Evolutionary conservation across 1,140 invertebrate species (phyloP).

Genomic region (Pomacea maculata): DNA sequence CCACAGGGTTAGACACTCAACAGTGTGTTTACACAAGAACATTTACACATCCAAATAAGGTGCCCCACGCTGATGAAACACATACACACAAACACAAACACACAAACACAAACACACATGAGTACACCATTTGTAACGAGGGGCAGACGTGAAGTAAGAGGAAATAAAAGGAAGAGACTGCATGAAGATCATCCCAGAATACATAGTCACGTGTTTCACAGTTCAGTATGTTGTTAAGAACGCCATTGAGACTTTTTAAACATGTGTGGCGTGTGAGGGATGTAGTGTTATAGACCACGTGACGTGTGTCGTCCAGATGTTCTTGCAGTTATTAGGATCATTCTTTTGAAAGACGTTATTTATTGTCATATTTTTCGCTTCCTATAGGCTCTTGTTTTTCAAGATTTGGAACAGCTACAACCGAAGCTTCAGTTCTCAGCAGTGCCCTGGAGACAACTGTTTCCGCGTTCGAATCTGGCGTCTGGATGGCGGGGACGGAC

Average conservation of each 20-base stretch:
- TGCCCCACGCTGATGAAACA: background rate
- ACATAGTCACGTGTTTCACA: too few species aligned
- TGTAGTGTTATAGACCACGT: background rate
- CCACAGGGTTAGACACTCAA: background rate
- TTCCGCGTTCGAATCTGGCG: conserved; percentile 10
- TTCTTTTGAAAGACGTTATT: too few species aligned
- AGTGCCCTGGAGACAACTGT: conserved; percentile 5
- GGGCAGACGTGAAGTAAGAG: too few species aligned
- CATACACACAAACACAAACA: background rate
- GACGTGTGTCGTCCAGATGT: too few species aligned
- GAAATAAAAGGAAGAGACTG: too few species aligned
- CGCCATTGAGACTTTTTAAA: background rate
- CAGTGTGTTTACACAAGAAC: background rate
- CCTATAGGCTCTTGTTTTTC: conserved; percentile 15
- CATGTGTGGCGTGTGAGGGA: conserved; percentile 5
- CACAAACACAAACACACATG: background rate
- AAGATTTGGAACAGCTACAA: conserved; percentile 12
- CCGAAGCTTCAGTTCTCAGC: background rate
- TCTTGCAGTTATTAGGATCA: too few species aligned
- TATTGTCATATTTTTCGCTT: too few species aligned
- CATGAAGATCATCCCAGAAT: too few species aligned
- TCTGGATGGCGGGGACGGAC: background rate
- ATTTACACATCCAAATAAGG: background rate
- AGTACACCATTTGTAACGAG: background rate
- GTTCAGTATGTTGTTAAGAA: background rate